phyloP scores from a whole-genome alignment of 1,140 invertebrate genomes.

The Lineus longissimus region DNA sequence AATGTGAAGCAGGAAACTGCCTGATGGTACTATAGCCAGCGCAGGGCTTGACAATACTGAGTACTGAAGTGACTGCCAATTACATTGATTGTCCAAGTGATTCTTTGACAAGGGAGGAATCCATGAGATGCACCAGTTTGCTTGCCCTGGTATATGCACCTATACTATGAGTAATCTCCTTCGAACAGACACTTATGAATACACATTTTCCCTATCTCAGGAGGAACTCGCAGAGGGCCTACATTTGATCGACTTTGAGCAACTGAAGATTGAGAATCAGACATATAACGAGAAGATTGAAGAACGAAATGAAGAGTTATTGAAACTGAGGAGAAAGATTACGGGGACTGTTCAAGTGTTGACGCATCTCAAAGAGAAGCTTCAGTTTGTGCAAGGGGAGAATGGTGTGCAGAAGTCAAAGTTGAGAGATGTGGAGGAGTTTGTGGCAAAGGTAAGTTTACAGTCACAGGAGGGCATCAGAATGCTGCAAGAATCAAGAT shows the following conservation, averaged over 20 bases:
- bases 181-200: background rate
- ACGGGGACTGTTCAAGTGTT: conserved; percentile 54
- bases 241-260: conserved; percentile 56
- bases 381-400: conserved; percentile 52
- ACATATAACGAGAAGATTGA: conserved; percentile 57
- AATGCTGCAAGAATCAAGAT: too few relatives aligned
- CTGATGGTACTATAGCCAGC: background rate
- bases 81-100: too few relatives aligned
- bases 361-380: conserved; percentile 54
- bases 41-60: background rate
- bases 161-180: background rate
- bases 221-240: conserved; percentile 53
- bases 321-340: conserved; percentile 54
- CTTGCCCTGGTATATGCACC: too few relatives aligned
- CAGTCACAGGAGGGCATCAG: background rate
- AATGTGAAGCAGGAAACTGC: background rate
- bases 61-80: background rate
- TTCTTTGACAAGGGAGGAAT: too few relatives aligned
- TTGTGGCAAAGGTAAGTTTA: conserved; percentile 41
- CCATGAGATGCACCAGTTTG: too few relatives aligned
- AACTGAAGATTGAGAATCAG: conserved; percentile 56
- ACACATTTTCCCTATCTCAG: conserved; percentile 26
- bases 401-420: conserved; percentile 42
- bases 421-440: conserved; percentile 42
- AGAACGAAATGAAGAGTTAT: conserved; percentile 54